These are phyloP conservation scores for Vultur gryphus DNA, from an alignment of 2,797 vertebrate species.

Conservation along the genomic window DNA sequence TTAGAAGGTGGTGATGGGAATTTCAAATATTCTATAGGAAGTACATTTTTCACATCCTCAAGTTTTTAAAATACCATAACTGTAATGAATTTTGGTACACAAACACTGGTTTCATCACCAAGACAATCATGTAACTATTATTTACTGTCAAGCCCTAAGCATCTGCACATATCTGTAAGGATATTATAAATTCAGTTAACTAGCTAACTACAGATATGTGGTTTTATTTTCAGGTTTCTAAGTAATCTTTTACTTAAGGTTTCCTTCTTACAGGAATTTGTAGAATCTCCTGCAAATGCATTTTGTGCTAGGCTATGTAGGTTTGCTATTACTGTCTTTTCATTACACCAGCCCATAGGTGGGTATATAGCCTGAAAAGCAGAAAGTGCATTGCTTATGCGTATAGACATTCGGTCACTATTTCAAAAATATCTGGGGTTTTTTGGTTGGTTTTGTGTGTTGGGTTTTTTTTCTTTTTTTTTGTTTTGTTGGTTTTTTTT, in stretches of 20 bases:
- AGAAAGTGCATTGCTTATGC: neutral
- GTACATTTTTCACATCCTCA: neutral
- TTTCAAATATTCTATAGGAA: neutral
- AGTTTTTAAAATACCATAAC: neutral
- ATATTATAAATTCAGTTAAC: neutral
- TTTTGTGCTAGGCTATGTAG: neutral
- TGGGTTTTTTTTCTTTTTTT: no score
- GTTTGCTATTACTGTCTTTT: neutral
- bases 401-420: neutral
- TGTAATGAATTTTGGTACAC: neutral
- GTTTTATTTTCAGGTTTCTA: neutral
- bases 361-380: neutral
- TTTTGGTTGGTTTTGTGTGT: neutral
- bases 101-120: neutral
- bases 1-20: neutral
- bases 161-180: neutral
- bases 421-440: neutral
- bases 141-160: neutral
- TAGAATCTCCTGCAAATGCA: neutral
- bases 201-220: fast-evolving
- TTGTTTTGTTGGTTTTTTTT: fast-evolving
- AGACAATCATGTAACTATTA: neutral
- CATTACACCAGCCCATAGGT: neutral
- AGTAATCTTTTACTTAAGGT: neutral
- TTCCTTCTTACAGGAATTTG: neutral